Conservation (phyloP, 2,113 vertebrate genomes). For the Bolborhynchus lineola region DNA sequence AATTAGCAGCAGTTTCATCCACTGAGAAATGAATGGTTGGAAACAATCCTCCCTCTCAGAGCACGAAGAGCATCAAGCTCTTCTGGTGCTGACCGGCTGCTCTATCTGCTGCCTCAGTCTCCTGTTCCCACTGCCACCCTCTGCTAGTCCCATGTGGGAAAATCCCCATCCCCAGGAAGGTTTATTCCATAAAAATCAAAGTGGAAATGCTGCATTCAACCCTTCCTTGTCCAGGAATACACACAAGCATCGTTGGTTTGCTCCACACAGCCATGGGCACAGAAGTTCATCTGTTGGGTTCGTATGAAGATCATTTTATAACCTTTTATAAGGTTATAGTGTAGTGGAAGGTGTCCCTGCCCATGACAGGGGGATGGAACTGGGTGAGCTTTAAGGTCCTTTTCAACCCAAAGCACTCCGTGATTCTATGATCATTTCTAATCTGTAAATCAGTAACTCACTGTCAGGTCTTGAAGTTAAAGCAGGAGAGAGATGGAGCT, state of each 20-base stretch:
- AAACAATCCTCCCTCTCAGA: constrained; percentile 43
- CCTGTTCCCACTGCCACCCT: not conserved
- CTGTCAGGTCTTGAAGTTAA: not conserved
- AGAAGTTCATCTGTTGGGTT: not conserved
- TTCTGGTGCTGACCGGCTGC: not conserved
- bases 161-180: not conserved
- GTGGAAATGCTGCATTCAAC: not conserved
- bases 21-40: not conserved
- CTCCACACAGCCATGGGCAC: not conserved
- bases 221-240: not conserved
- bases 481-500: not conserved
- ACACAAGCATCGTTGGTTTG: fast-evolving
- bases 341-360: not conserved
- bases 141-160: not conserved
- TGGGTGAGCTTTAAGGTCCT: not conserved
- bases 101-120: not conserved
- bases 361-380: not conserved
- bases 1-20: constrained; percentile 26
- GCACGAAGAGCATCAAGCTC: not conserved
- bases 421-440: not conserved
- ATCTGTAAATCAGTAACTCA: not conserved
- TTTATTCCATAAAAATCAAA: not conserved
- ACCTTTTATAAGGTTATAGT: not conserved
- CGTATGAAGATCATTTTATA: not conserved
- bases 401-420: not conserved